Evolutionary conservation across 1,140 invertebrate genomes (phyloP), one percentile per base, ranked within the genome.

Genomic region (Steinernema khuongi): DNA sequence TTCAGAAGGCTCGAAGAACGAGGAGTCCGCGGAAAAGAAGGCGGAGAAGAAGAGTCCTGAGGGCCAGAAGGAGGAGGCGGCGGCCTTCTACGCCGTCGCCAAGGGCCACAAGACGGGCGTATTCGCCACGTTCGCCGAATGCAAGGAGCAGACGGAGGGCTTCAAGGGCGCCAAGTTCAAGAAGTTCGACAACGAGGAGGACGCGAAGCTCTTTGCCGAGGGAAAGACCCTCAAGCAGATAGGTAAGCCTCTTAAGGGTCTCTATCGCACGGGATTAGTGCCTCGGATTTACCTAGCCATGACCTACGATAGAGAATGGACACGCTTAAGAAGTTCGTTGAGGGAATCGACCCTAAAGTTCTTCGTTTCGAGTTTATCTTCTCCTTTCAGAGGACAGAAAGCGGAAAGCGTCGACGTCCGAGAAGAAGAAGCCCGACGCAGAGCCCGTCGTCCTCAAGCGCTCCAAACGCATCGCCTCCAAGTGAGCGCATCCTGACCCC

Each of bases 111-210:
- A 79, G 2, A 75, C 84, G 19, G 88, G 88, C 41, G 81, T 89
- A 19, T 88, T 84, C 78, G 72, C 67, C 1, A 85, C 86, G 68
- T 89, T 90, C 91, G 80, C 88, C 68, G 90, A 92, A 83, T 94
- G 92, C 86, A 88, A 91, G 82, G 79, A 83, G 1, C 91, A 93
- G 87, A 90, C 92, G 0, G 87, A 90, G 79, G 90, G 90, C 17
- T 93, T 89, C 85, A 82, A 88, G 44, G 89, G 89, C 4, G 89
- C 92, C 0, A 87, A 88, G 44, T 94, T 87, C 81, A 93, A 92
- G 85, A 94, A 94, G 83, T 94, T 94, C 82, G 75, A 86, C 1
- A 87, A 88, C 0, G 75, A 86, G 70, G 76, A 77, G 17, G 89
- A 90, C 80, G 92, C 92, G n/a, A 85, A 89, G 74, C 78, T 85